Percentiles rank a stretch among this genome's conserved stretches.
Conservation (phyloP, 2,888 invertebrate genomes). For the Scaptomyza polygonia region DNA sequence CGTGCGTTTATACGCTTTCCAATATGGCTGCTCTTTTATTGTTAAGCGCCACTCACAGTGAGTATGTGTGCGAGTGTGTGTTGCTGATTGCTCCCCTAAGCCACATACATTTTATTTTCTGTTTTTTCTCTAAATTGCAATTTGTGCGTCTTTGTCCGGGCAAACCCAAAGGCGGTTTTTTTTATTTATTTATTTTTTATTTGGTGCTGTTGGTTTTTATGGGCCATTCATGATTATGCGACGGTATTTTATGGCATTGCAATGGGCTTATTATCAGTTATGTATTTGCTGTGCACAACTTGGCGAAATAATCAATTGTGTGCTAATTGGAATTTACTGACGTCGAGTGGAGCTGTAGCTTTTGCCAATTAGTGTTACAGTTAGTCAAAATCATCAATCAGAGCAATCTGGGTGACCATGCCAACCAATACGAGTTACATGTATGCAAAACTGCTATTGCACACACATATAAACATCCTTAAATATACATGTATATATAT, state of each 20-base stretch:
- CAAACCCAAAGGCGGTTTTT: neutral
- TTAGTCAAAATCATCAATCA: constrained; percentile 43
- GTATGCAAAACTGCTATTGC: neutral
- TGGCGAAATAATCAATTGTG: constrained; percentile 43
- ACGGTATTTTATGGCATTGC: constrained; percentile 58
- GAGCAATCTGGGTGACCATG: constrained; percentile 14
- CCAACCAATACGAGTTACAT: constrained; percentile 16
- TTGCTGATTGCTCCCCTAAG: constrained; percentile 77
- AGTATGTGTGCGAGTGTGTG: constrained; percentile 5
- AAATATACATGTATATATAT: no score
- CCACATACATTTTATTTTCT: constrained; percentile 63
- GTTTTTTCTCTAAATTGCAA: constrained; percentile 69
- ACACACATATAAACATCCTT: neutral
- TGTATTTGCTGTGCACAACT: constrained; percentile 21
- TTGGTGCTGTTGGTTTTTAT: constrained; percentile 49
- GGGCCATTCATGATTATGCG: constrained; percentile 57
- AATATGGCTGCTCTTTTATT: constrained; percentile 57
- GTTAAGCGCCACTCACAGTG: constrained; percentile 38
- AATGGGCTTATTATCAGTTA: constrained; percentile 69
- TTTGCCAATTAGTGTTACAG: constrained; percentile 26
- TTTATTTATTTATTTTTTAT: constrained; percentile 24
- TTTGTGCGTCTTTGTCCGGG: constrained; percentile 32
- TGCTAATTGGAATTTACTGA: constrained; percentile 43
- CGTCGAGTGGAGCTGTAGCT: constrained; percentile 1
- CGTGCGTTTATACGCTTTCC: constrained; percentile 48